Evolutionary conservation across 1,140 invertebrate genomes (phyloP).

Genomic region (Drosophila nikananu): DNA sequence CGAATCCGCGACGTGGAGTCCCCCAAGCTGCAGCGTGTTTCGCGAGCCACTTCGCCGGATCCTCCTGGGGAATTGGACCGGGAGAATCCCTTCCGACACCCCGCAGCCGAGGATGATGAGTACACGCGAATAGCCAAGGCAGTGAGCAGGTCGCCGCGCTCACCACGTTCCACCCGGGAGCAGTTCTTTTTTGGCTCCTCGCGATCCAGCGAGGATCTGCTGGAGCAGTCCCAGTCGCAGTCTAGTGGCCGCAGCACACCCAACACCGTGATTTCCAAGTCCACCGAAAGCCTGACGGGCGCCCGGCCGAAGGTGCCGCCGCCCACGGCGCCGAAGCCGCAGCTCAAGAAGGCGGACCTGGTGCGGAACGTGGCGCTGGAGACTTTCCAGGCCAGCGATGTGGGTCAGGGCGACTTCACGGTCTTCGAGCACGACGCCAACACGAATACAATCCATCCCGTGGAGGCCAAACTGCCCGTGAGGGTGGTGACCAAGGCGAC

Average conservation of each 20-base stretch:
- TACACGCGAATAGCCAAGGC: conserved; percentile 78
- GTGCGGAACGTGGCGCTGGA: conserved; percentile 77
- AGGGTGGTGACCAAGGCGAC: conserved; percentile 31
- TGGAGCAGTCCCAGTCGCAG: conserved; percentile 70
- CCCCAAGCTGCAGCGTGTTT: conserved; percentile 64
- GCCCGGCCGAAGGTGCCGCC: conserved; percentile 72
- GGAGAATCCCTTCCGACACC: conserved; percentile 80
- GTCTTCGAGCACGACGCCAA: conserved; percentile 81
- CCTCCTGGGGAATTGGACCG: conserved; percentile 70
- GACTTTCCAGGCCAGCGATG: conserved; percentile 76
- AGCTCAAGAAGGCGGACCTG: conserved; percentile 79
- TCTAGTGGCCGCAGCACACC: conserved; percentile 76
- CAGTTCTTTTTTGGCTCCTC: conserved; percentile 76
- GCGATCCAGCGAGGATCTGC: conserved; percentile 76
- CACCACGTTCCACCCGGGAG: conserved; percentile 58
- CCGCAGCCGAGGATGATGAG: conserved; percentile 57
- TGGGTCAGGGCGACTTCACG: conserved; percentile 81
- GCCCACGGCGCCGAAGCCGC: conserved; percentile 76
- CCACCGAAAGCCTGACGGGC: conserved; percentile 75
- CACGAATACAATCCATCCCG: conserved; percentile 78
- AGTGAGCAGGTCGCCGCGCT: conserved; percentile 69
- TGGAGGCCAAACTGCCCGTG: conserved; percentile 63
- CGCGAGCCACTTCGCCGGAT: conserved; percentile 68
- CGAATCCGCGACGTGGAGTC: conserved; percentile 78
- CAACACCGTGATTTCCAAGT: conserved; percentile 69